Evolutionary conservation across 2,888 invertebrate genomes (phyloP), one percentile per base, ranked within the genome.

Genomic region (Amphiduros pacificus): DNA sequence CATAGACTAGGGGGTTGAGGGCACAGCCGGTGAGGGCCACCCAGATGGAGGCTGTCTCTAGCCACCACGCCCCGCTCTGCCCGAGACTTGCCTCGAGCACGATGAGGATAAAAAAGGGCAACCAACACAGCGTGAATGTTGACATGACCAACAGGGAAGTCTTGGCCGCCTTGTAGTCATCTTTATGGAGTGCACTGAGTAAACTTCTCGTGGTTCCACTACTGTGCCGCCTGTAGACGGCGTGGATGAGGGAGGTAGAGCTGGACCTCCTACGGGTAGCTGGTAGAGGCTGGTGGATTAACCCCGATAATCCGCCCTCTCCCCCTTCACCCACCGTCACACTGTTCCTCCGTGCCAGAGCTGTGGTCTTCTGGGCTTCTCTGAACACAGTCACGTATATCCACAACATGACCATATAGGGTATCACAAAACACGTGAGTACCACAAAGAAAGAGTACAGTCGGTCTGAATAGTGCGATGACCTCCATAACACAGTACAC

Each of bases 151-250:
- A 81, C 53, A 89, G 89, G 76, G 92, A 92, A 56, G 94, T 92
- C 69, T 92, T 89, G 9, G 93, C 94, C 1, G 94, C 92, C 68
- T 93, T 87, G 70, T 92, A 91, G 84, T 94, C 94, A 79, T 94
- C 94, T 58, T 92, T 87, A 69, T 93, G 92, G 11, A 64, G 51
- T n/a, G 22, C 28, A 91, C 22, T 22, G n/a, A 53, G 28, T 14
- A 59, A 22, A 5, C 32, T 26, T 4, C 53, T 22, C 20, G 53
- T 53, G 9, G 31, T 53, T 52, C 41, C 24, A 36, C 59, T 59
- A 28, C 53, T 53, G 26, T 53, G 59, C 22, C 59, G 52, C 27
- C 59, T 32, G 5, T 29, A 48, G 1, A 53, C 36, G 27, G 28
- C 28, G 22, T 53, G 59, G 41, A 52, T 27, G 4, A 59, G 44